Percentiles rank a stretch among this genome's conserved stretches.
phyloP scores from a whole-genome alignment of 2,797 vertebrate species.

The Melanotaenia nigrans region DNA sequence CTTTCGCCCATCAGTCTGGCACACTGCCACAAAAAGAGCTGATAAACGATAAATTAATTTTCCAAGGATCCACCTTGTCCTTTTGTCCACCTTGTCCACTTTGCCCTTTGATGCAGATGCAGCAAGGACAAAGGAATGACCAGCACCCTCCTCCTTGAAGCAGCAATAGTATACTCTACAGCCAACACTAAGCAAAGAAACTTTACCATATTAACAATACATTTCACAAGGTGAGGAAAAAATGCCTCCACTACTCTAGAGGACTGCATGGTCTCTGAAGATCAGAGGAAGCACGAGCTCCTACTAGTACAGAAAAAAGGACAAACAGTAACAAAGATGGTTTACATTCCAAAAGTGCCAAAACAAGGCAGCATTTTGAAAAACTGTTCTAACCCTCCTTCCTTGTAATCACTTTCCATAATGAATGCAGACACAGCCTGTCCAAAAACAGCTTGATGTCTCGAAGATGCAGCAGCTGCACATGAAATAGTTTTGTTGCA shows the following conservation, averaged over 20 bases:
- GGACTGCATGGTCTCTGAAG: slow-evolving; percentile 37
- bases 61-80: background rate
- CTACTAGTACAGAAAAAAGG: slow-evolving; percentile 35
- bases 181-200: background rate
- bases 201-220: slow-evolving; percentile 5
- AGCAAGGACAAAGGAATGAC: background rate
- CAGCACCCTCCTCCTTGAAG: background rate
- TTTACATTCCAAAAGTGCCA: slow-evolving; percentile 43
- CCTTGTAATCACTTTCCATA: slow-evolving; percentile 50
- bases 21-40: background rate
- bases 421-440: slow-evolving; percentile 41
- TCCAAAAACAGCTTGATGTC: slow-evolving; percentile 20
- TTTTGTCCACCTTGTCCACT: no score
- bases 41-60: background rate
- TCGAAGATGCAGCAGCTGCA: slow-evolving; percentile 14
- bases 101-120: background rate
- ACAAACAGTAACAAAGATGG: slow-evolving; percentile 37
- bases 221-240: slow-evolving; percentile 47
- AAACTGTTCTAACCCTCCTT: slow-evolving; percentile 33
- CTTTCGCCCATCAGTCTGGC: background rate
- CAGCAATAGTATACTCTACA: background rate
- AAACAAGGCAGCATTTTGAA: slow-evolving; percentile 18
- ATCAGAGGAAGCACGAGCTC: slow-evolving; percentile 37
- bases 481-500: slow-evolving; percentile 15
- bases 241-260: slow-evolving; percentile 47